phyloP scores from a whole-genome alignment of 2,797 vertebrate species.

The Champsocephalus gunnari region DNA sequence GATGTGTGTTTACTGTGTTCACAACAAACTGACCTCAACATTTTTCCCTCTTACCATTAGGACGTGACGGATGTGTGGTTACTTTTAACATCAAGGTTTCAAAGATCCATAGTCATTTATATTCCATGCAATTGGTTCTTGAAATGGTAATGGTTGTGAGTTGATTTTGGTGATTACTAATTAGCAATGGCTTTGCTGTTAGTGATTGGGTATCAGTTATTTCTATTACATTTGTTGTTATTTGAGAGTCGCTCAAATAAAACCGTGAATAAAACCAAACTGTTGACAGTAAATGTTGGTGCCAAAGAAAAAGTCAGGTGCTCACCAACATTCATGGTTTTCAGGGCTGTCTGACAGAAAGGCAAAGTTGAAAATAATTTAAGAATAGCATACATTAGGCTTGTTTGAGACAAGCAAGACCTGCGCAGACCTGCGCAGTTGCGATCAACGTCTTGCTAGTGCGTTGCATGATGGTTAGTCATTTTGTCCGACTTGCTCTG shows the following conservation, averaged over 20 bases:
- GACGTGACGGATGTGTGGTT: neutral
- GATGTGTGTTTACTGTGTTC: conserved; percentile 34
- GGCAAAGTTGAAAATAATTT: too few relatives aligned
- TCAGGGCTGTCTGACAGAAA: too few relatives aligned
- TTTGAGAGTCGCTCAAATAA: neutral
- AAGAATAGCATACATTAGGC: too few relatives aligned
- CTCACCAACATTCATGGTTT: too few relatives aligned
- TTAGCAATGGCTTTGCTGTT: neutral
- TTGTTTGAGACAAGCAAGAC: too few relatives aligned
- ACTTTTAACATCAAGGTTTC: neutral
- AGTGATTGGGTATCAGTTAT: neutral
- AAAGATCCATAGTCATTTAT: neutral
- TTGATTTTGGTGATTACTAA: neutral
- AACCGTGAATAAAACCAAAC: too few relatives aligned
- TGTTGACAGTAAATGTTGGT: too few relatives aligned
- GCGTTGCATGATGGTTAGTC: too few relatives aligned
- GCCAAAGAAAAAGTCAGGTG: too few relatives aligned
- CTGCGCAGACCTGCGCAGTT: too few relatives aligned
- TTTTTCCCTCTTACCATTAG: conserved; percentile 1
- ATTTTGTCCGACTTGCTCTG: too few relatives aligned
- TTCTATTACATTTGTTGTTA: neutral
- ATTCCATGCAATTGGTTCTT: neutral
- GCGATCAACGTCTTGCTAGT: too few relatives aligned
- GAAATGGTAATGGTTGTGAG: neutral
- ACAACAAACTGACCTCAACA: conserved; percentile 9